Conservation (phyloP, 2,113 vertebrate genomes). For the Macroglossus sobrinus region DNA sequence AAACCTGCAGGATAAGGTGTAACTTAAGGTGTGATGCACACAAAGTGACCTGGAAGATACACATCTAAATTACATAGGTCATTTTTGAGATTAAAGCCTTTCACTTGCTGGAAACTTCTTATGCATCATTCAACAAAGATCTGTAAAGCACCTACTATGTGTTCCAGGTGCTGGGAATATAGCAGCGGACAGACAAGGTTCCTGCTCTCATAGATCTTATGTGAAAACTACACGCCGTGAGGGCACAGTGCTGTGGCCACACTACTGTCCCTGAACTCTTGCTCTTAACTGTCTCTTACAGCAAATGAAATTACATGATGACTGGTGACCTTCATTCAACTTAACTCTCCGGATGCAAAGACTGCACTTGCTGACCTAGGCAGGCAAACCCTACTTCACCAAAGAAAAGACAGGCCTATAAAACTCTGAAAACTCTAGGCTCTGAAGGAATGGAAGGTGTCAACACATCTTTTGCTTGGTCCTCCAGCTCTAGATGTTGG, state of each 20-base stretch:
- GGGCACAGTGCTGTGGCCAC: no score
- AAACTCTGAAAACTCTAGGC: background rate
- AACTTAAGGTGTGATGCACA: background rate
- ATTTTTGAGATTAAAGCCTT: background rate
- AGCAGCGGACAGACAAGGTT: background rate
- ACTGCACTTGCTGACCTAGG: no score
- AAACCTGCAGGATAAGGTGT: background rate
- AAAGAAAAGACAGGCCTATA: background rate
- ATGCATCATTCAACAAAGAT: background rate
- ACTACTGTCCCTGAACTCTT: background rate
- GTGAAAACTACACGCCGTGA: background rate
- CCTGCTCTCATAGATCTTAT: background rate
- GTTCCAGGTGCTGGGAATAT: background rate
- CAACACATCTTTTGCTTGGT: background rate
- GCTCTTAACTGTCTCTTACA: background rate
- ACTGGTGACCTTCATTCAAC: background rate
- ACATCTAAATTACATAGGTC: background rate
- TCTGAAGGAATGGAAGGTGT: background rate
- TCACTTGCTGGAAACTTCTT: background rate
- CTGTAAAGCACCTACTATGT: background rate
- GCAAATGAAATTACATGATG: background rate
- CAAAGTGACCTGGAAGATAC: background rate
- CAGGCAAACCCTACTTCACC: background rate
- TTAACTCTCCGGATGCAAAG: background rate
- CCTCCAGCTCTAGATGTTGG: background rate